Conservation (phyloP, 2,888 invertebrate genomes). For the Drosophila gaucha region DNA sequence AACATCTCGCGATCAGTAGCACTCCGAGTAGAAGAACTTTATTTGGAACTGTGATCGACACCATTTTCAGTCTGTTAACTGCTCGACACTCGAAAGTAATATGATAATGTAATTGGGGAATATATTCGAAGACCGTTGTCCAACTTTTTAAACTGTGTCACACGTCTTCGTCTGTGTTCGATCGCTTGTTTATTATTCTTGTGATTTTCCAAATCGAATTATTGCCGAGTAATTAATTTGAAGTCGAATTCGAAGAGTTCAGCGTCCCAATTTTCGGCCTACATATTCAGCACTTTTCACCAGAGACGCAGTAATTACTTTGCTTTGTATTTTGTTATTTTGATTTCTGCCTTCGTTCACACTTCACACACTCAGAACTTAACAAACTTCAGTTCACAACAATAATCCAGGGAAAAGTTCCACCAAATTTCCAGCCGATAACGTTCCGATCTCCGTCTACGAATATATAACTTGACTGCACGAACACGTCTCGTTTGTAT, state of each 20-base stretch:
- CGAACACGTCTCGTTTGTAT: conserved; percentile 32
- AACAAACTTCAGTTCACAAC: conserved; percentile 12
- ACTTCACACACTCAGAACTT: conserved; percentile 19
- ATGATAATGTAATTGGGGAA: conserved; percentile 30
- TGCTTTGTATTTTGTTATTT: conserved; percentile 28
- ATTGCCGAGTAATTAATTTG: conserved; percentile 71
- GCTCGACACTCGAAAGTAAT: conserved; percentile 29
- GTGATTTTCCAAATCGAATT: conserved; percentile 53
- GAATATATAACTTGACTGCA: conserved; percentile 36
- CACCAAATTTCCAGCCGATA: conserved; percentile 35
- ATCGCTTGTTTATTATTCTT: conserved; percentile 61
- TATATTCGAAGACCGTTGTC: conserved; percentile 27
- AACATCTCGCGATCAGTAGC: conserved; percentile 48
- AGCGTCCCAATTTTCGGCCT: conserved; percentile 61
- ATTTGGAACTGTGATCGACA: conserved; percentile 40
- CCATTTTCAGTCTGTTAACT: conserved; percentile 50
- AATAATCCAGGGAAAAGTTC: conserved; percentile 15
- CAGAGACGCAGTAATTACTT: conserved; percentile 15
- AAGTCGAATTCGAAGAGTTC: conserved; percentile 32
- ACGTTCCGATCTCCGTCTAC: conserved; percentile 52
- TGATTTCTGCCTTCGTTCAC: conserved; percentile 21
- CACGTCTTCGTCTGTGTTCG: conserved; percentile 44
- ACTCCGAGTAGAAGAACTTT: conserved; percentile 30
- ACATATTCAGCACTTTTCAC: conserved; percentile 67
- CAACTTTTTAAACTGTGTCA: conserved; percentile 52